Conservation (phyloP, 2,113 vertebrate species). For the Madoqua kirkii region DNA sequence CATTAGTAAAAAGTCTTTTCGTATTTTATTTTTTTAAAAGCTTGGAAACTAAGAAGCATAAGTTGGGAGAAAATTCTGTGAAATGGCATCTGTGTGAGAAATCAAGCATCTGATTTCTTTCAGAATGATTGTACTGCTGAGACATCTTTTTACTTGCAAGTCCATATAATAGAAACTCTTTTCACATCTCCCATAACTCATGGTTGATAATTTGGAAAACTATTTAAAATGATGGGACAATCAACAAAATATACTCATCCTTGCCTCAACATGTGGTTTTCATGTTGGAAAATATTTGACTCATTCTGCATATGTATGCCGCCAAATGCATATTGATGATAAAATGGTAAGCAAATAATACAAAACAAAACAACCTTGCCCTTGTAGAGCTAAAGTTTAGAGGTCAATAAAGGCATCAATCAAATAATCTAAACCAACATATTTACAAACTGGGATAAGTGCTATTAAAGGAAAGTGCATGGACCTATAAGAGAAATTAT, state of each 20-base stretch:
- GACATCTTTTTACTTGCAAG: slow-evolving; percentile 16
- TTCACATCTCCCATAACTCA: slow-evolving; percentile 32
- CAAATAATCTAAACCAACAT: background rate
- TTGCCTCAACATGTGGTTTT: slow-evolving; percentile 30
- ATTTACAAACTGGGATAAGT: background rate
- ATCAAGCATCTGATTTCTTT: background rate
- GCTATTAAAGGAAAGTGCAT: background rate
- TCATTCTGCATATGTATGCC: background rate
- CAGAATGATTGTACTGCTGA: background rate
- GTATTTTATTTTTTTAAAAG: slow-evolving; percentile 10
- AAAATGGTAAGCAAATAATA: background rate
- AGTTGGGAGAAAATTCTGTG: background rate
- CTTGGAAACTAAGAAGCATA: slow-evolving; percentile 1
- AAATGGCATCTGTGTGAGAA: slow-evolving; percentile 4
- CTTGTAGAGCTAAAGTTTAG: background rate
- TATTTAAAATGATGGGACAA: slow-evolving; percentile 40
- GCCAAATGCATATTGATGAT: background rate
- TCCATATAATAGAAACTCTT: background rate
- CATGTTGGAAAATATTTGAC: slow-evolving; percentile 39
- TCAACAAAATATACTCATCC: slow-evolving; percentile 23
- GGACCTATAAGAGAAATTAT: background rate
- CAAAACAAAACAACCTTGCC: background rate
- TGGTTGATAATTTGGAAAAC: slow-evolving; percentile 16
- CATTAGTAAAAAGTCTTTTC: slow-evolving; percentile 49
- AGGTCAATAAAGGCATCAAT: background rate